phyloP scores from a whole-genome alignment of 1,140 invertebrate genomes.

The Polypedilum vanderplanki region DNA sequence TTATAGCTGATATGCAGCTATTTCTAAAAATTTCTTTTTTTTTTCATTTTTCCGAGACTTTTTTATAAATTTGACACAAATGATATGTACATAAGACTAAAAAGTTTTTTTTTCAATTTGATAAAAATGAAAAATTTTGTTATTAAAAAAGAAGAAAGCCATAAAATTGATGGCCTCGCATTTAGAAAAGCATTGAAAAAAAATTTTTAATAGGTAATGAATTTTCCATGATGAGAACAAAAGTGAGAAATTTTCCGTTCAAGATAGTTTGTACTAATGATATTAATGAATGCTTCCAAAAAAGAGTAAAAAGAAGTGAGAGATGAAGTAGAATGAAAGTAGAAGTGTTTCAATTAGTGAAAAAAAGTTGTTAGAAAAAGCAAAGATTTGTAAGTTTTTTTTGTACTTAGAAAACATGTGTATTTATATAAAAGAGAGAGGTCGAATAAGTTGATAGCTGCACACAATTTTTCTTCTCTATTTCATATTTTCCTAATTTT shows the following conservation, averaged over 20 bases:
- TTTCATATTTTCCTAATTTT: too few relatives aligned
- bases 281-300: slow-evolving; percentile 13
- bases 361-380: background rate
- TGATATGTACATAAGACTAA: background rate
- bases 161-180: background rate
- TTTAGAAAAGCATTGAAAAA: background rate
- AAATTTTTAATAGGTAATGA: background rate
- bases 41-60: background rate
- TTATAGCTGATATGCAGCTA: too few relatives aligned
- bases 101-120: background rate
- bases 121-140: background rate
- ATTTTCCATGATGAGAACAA: background rate
- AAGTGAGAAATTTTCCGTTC: background rate
- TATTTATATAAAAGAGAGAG: too few relatives aligned
- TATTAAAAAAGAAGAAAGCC: background rate
- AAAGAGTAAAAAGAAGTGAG: background rate
- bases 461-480: too few relatives aligned
- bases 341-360: slow-evolving; percentile 1
- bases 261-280: slow-evolving; percentile 1
- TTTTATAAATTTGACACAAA: background rate
- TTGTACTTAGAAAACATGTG: background rate
- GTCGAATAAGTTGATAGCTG: too few relatives aligned
- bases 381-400: background rate
- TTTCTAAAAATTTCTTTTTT: too few relatives aligned
- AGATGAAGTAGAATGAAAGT: background rate